Percentiles rank a stretch among this genome's conserved stretches.
These are phyloP conservation scores for Agriopis marginaria DNA, from an alignment of 2,888 invertebrate genomes.

Conservation along the genomic window DNA sequence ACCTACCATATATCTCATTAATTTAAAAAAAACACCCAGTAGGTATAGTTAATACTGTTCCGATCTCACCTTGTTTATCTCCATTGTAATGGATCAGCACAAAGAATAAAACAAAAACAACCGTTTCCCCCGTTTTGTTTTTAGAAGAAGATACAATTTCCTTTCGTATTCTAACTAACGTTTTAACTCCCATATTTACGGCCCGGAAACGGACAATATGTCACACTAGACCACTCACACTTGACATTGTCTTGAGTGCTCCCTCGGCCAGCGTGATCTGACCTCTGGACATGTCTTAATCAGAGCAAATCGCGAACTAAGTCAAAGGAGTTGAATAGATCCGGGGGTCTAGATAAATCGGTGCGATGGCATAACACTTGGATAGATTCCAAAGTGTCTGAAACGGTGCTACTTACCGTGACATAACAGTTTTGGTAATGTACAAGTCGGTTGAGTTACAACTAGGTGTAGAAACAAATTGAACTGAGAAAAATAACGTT, in stretches of 20 bases:
- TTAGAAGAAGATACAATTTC: slow-evolving; percentile 32
- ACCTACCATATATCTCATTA: background rate
- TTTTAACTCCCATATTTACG: slow-evolving; percentile 61
- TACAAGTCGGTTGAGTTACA: slow-evolving; percentile 43
- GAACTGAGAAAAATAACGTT: slow-evolving; percentile 10
- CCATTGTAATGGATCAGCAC: slow-evolving; percentile 4
- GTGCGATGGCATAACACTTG: slow-evolving; percentile 62
- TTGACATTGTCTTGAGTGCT: slow-evolving; percentile 52
- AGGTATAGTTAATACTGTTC: no score
- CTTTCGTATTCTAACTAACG: slow-evolving; percentile 45
- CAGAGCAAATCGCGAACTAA: slow-evolving; percentile 12
- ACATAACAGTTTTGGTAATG: slow-evolving; percentile 67
- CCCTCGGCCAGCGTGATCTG: slow-evolving; percentile 51
- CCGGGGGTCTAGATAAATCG: slow-evolving; percentile 52
- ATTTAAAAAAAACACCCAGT: no score
- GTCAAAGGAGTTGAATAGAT: slow-evolving; percentile 27
- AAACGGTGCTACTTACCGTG: slow-evolving; percentile 66
- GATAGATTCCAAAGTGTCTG: slow-evolving; percentile 75
- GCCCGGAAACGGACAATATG: slow-evolving; percentile 66
- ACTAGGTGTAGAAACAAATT: slow-evolving; percentile 8
- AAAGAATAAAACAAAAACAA: slow-evolving; percentile 27
- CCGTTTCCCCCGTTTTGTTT: slow-evolving; percentile 32
- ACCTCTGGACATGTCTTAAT: slow-evolving; percentile 47
- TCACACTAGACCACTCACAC: slow-evolving; percentile 60
- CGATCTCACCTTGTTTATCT: background rate